Conservation (phyloP, 2,888 invertebrate genomes). For the Lordiphosa fenestrarum region DNA sequence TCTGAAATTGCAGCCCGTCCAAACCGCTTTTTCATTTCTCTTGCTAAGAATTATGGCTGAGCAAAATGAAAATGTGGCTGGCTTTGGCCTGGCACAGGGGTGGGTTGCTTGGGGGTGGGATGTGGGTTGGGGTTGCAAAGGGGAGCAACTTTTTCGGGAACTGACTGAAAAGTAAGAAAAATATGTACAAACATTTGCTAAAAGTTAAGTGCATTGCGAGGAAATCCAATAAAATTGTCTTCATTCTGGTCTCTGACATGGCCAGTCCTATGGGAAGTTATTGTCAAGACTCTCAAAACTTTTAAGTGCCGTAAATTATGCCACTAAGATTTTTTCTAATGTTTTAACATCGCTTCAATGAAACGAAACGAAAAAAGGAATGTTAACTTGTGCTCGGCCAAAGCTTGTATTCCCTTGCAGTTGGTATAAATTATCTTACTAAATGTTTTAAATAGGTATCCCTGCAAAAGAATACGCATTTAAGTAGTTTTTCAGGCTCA, state of each 20-base stretch:
- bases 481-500: too few relatives aligned
- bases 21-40: constrained; percentile 24
- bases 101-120: not conserved
- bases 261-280: constrained; percentile 8
- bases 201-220: constrained; percentile 27
- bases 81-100: constrained; percentile 14
- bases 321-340: not conserved
- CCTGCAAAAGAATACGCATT: too few relatives aligned
- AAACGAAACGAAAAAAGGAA: constrained; percentile 3
- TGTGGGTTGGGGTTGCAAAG: constrained; percentile 4
- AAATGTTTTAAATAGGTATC: too few relatives aligned
- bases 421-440: too few relatives aligned
- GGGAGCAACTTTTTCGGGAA: constrained; percentile 6
- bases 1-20: constrained; percentile 49
- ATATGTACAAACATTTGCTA: constrained; percentile 15
- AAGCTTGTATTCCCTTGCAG: too few relatives aligned
- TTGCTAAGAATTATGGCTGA: constrained; percentile 57
- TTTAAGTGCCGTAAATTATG: constrained; percentile 4
- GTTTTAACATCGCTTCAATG: not conserved
- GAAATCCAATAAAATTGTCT: constrained; percentile 20
- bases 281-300: constrained; percentile 1
- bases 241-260: constrained; percentile 6
- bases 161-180: constrained; percentile 2
- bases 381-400: too few relatives aligned
- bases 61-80: constrained; percentile 55